Percentiles rank a stretch among this genome's conserved stretches.
Conservation (phyloP, 2,888 invertebrate species). For the Gordius sp. region DNA sequence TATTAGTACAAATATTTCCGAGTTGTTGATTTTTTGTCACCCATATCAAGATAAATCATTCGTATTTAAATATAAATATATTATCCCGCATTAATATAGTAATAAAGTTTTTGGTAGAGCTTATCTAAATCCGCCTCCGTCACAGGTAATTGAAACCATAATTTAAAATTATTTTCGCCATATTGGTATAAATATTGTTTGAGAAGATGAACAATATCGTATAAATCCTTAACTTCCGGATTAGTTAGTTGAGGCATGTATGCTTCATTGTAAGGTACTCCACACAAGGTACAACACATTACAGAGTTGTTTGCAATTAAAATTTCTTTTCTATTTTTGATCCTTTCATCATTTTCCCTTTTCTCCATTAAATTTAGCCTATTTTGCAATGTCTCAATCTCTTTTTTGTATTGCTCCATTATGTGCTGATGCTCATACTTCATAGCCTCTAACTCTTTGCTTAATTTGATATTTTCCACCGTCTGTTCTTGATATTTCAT, state of each 20-base stretch:
- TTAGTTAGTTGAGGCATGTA: too few species aligned
- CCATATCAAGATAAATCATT: too few species aligned
- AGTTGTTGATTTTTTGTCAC: too few species aligned
- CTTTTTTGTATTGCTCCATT: neutral
- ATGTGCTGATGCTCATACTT: neutral
- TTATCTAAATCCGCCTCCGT: neutral
- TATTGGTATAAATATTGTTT: neutral
- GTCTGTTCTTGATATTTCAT: neutral
- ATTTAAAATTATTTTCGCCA: neutral
- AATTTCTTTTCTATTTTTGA: neutral
- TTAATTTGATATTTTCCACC: neutral
- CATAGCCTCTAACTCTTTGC: neutral
- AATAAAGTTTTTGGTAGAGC: neutral
- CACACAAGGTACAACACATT: neutral
- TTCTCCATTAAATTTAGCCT: neutral
- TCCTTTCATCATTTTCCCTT: neutral
- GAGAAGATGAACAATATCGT: neutral
- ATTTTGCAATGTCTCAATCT: neutral
- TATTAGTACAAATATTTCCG: too few species aligned
- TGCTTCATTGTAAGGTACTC: neutral
- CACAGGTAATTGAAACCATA: neutral
- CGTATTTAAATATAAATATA: too few species aligned
- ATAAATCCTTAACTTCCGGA: neutral
- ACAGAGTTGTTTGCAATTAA: neutral
- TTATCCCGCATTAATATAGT: neutral